phyloP scores from a whole-genome alignment of 2,113 vertebrate genomes.

The Geothlypis trichas region DNA sequence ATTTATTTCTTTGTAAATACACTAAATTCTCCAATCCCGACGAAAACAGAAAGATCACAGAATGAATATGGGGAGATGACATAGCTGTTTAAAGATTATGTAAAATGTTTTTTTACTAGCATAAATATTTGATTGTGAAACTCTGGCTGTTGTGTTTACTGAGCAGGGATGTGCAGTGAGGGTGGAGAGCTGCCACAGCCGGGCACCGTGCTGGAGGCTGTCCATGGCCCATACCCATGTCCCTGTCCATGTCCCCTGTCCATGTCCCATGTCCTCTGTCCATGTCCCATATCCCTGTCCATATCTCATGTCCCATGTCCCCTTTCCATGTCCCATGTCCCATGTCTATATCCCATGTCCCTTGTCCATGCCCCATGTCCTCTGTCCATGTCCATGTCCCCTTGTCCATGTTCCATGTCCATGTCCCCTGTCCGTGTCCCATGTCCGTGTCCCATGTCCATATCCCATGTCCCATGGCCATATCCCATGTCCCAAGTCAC shows the following conservation, averaged over 20 bases:
- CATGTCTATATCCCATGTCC: too few species aligned
- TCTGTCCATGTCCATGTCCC: too few species aligned
- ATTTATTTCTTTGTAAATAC: slow-evolving; percentile 81
- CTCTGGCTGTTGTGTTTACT: slow-evolving; percentile 73
- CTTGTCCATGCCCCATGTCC: too few species aligned
- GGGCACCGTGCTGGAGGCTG: neutral
- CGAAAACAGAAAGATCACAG: slow-evolving; percentile 76
- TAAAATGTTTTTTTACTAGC: slow-evolving; percentile 74
- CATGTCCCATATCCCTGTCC: too few species aligned
- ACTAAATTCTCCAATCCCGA: slow-evolving; percentile 69
- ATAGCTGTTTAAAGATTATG: slow-evolving; percentile 79
- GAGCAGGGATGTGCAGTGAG: slow-evolving; percentile 47
- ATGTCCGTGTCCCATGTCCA: too few species aligned
- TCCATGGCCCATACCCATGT: neutral
- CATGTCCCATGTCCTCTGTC: neutral
- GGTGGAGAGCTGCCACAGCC: neutral
- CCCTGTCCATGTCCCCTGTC: too few species aligned
- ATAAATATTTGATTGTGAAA: slow-evolving; percentile 82
- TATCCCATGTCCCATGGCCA: too few species aligned
- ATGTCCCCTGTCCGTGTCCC: too few species aligned
- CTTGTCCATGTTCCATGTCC: too few species aligned
- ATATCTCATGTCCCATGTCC: too few species aligned
- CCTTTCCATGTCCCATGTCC: too few species aligned
- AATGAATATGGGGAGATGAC: slow-evolving; percentile 77
- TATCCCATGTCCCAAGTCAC: too few species aligned